These are phyloP conservation scores for Pseudopleuronectes americanus DNA, from an alignment of 2,797 vertebrate genomes.

Conservation along the genomic window DNA sequence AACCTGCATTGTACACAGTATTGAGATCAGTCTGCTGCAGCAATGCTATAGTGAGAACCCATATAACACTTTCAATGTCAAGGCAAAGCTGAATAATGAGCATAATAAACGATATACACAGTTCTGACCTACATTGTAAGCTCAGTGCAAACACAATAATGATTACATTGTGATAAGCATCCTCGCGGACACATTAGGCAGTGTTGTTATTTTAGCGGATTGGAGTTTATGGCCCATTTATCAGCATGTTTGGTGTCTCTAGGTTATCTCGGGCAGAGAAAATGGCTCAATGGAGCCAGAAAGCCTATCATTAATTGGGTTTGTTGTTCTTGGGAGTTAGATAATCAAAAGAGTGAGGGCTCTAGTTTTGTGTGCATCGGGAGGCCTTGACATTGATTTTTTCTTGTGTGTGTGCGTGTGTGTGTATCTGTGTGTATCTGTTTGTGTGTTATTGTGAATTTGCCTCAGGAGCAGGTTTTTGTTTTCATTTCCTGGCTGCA, in stretches of 20 bases:
- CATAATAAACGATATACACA: conserved; percentile 10
- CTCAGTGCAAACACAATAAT: conserved; percentile 58
- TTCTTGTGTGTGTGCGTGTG: background rate
- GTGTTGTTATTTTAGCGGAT: conserved; percentile 65
- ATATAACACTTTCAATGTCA: conserved; percentile 53
- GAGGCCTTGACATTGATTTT: conserved; percentile 60
- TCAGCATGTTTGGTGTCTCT: conserved; percentile 65
- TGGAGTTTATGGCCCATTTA: conserved; percentile 63
- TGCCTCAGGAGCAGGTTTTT: conserved; percentile 60
- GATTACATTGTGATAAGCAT: conserved; percentile 66
- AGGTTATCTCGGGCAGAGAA: conserved; percentile 66
- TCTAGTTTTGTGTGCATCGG: conserved; percentile 42
- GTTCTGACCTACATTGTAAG: conserved; percentile 58
- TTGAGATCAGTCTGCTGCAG: conserved; percentile 4
- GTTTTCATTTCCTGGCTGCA: conserved; percentile 57
- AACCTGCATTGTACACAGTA: background rate
- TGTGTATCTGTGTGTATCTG: background rate
- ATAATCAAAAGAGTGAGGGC: conserved; percentile 60
- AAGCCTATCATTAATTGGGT: conserved; percentile 67
- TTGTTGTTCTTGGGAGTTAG: conserved; percentile 66
- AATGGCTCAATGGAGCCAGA: conserved; percentile 60
- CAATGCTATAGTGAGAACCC: conserved; percentile 2
- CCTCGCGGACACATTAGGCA: conserved; percentile 56
- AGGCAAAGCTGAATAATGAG: conserved; percentile 52
- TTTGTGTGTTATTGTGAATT: conserved; percentile 21